Evolutionary conservation across 2,888 invertebrate species (phyloP).

Genomic region (Drosophila paranaensis): DNA sequence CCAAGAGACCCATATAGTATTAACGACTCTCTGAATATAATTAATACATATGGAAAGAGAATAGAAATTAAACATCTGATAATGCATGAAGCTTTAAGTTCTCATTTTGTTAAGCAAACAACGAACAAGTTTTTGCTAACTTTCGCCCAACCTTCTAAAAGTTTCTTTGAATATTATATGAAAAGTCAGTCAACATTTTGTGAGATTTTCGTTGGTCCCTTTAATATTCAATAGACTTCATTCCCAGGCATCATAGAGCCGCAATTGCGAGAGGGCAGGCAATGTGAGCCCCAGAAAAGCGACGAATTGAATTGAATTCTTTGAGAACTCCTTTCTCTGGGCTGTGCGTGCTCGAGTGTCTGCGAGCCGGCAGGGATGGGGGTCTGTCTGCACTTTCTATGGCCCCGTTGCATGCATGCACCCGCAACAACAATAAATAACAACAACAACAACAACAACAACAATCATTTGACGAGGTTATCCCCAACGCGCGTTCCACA

Average conservation of each 20-base stretch:
- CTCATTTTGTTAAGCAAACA: not conserved
- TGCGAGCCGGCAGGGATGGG: constrained; percentile 5
- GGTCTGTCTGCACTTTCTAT: constrained; percentile 65
- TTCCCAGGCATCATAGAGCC: constrained; percentile 30
- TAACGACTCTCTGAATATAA: not conserved
- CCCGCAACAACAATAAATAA: constrained; percentile 37
- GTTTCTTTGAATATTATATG: constrained; percentile 7
- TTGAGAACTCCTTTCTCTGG: constrained; percentile 45
- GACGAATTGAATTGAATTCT: constrained; percentile 42
- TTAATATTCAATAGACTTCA: constrained; percentile 13
- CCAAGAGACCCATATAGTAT: not conserved
- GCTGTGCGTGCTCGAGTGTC: constrained; percentile 57
- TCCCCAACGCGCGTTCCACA: constrained; percentile 33
- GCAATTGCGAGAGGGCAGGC: constrained; percentile 6
- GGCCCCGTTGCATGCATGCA: constrained; percentile 71
- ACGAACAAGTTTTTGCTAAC: not conserved
- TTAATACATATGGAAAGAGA: too few relatives aligned
- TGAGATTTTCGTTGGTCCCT: not conserved
- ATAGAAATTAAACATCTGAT: too few relatives aligned
- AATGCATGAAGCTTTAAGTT: too few relatives aligned
- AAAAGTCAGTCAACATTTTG: not conserved
- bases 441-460: constrained; percentile 35
- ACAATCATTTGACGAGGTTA: constrained; percentile 58
- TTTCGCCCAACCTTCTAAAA: not conserved
- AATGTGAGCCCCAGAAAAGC: constrained; percentile 31